A percentile compares a stretch with the other conserved stretches of the same genome.
These are phyloP conservation scores for Sparidentex hasta DNA, from an alignment of 2,797 vertebrate genomes.

Conservation along the genomic window DNA sequence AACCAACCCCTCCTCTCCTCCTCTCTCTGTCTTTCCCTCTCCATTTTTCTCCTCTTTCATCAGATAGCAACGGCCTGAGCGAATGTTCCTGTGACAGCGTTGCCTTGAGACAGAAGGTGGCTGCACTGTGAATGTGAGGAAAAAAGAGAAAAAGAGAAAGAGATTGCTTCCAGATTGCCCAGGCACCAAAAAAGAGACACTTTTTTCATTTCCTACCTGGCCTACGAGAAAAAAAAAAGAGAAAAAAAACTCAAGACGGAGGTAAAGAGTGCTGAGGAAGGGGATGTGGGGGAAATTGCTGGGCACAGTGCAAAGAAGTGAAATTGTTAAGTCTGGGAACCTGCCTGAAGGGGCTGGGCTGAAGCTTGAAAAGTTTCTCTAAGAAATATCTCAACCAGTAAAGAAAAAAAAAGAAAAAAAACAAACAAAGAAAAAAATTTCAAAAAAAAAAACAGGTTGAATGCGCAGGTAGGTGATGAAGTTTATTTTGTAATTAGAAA, in stretches of 20 bases:
- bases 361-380: constrained; percentile 88
- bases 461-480: constrained; percentile 89
- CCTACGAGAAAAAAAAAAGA: constrained; percentile 86
- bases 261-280: constrained; percentile 67
- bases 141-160: constrained; percentile 80
- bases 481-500: constrained; percentile 87
- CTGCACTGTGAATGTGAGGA: constrained; percentile 90
- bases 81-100: constrained; percentile 93
- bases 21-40: constrained; percentile 14
- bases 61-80: constrained; percentile 94
- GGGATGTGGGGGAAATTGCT: constrained; percentile 73
- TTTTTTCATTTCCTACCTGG: constrained; percentile 92
- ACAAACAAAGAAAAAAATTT: constrained; percentile 19
- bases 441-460: constrained; percentile 78
- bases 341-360: constrained; percentile 88
- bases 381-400: constrained; percentile 84
- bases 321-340: constrained; percentile 90
- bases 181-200: constrained; percentile 88
- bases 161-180: constrained; percentile 96
- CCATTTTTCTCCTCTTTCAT: constrained; percentile 64
- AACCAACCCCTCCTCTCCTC: neutral
- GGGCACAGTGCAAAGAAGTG: constrained; percentile 88
- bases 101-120: constrained; percentile 95
- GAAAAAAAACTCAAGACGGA: constrained; percentile 44
- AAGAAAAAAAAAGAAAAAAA: constrained; percentile 55